Evolutionary conservation across 2,888 invertebrate genomes (phyloP).

Genomic region (Pollenia labialis): DNA sequence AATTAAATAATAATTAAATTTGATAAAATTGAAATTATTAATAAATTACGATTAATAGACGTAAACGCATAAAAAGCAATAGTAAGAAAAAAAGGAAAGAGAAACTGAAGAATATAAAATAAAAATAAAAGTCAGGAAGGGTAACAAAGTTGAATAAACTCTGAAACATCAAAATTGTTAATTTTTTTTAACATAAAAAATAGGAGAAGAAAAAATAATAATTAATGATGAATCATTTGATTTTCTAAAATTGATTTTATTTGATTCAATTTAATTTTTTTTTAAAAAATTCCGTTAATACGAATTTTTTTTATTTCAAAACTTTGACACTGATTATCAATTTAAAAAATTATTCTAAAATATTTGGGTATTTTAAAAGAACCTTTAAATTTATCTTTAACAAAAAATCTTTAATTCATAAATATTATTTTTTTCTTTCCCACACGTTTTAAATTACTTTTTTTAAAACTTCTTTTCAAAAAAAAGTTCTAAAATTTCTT

Average conservation of each 20-base stretch:
- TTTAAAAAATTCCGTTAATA: neutral
- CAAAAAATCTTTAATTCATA: slow-evolving; percentile 6
- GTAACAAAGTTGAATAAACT: slow-evolving; percentile 29
- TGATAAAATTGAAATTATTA: slow-evolving; percentile 29
- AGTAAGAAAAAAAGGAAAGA: neutral
- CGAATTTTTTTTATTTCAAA: neutral
- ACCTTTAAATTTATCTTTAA: slow-evolving; percentile 12
- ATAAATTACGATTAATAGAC: neutral
- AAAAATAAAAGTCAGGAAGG: neutral
- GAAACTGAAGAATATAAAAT: neutral
- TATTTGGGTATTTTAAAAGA: too few species aligned
- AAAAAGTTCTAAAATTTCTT: neutral
- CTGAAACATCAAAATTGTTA: neutral
- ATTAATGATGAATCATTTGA: slow-evolving; percentile 1
- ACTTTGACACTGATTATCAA: neutral
- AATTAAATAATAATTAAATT: neutral
- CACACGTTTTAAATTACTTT: slow-evolving; percentile 27
- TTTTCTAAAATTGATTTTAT: neutral
- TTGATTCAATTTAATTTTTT: neutral
- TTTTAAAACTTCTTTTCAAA: slow-evolving; percentile 22
- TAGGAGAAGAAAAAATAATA: neutral
- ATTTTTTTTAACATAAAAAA: neutral
- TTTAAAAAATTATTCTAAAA: neutral
- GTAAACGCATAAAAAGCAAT: neutral
- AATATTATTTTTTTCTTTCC: slow-evolving; percentile 9